Base-by-base conservation (phyloP, 2,113 vertebrate species). In the Glaucomys volans region DNA sequence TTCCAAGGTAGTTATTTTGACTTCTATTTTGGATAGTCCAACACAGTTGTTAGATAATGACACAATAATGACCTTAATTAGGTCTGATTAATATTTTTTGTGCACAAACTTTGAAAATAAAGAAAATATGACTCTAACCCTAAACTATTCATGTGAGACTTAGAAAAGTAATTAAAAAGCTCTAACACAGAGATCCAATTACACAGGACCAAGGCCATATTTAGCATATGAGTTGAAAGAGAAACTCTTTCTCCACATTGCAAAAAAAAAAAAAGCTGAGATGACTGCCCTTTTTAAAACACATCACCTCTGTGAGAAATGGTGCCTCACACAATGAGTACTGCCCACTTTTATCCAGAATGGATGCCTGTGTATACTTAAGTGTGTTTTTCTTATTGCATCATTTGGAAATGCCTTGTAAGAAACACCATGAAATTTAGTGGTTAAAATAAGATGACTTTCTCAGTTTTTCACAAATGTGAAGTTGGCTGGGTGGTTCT, bases 381-480 rank as follows among this genome's bases (percentile, higher is more conserved):
- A 4, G 28, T 59, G 12, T 26, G 11, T 44, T 83, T 83, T 40
- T 57, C 30, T 22, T 14, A 59, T 24, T 72, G 37, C 0, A 30
- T 52, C 26, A 62, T 59, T 96, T 77, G 52, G 62, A n/a, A 93
- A 69, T 24, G 37, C 18, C 20, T 5, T 37, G 1, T 57, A 92
- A 79, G 32, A 84, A 82, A 20, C 8, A 32, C 12, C 1, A 20
- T 59, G 44, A 44, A 81, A 52, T 42, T 50, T 30, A 80, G 72
- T 57, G 64, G 37, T 18, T 89, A 71, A 89, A 95, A 30, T 5
- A 42, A 40, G 14, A 67, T 59, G 9, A 0, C 12, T 44, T 47
- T 91, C 8, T 92, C 2, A 22, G 81, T 86, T 80, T 66, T 90
- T 54, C 14, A 75, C 52, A 95, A 75, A 91, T 74, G 44, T 44